phyloP scores from a whole-genome alignment of 35 echinoderm and acorn worm genomes.

The Ptychodera flava region DNA sequence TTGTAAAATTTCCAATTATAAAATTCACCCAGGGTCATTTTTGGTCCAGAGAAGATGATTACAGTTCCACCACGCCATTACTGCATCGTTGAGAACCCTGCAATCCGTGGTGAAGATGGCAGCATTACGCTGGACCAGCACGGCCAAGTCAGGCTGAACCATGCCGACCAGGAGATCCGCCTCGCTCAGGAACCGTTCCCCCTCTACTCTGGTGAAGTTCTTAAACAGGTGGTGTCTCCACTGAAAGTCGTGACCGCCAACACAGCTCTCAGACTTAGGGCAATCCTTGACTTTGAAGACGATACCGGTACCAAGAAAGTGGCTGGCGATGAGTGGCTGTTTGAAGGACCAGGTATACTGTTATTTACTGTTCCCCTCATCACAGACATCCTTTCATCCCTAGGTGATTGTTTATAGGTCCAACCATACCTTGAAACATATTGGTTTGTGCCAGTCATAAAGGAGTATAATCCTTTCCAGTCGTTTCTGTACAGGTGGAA shows the following conservation, averaged over 20 bases:
- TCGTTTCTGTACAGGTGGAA: too few species aligned
- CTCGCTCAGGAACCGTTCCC: slow-evolving; percentile 92
- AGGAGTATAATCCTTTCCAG: too few species aligned
- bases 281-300: slow-evolving; percentile 90
- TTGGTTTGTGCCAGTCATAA: too few species aligned
- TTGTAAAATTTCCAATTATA: too few species aligned
- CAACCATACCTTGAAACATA: too few species aligned
- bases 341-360: slow-evolving; percentile 85
- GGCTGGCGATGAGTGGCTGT: slow-evolving; percentile 97
- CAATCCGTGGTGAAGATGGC: slow-evolving; percentile 50
- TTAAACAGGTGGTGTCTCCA: slow-evolving; percentile 92
- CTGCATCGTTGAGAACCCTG: slow-evolving; percentile 94
- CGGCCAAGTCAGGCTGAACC: slow-evolving; percentile 84
- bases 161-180: slow-evolving; percentile 92
- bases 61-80: slow-evolving; percentile 88
- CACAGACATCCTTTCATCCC: too few species aligned
- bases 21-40: slow-evolving; percentile 62
- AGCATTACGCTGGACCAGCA: slow-evolving; percentile 50
- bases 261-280: slow-evolving; percentile 75
- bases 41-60: slow-evolving; percentile 95
- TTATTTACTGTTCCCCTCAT: too few species aligned
- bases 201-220: slow-evolving; percentile 85
- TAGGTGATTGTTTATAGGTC: too few species aligned
- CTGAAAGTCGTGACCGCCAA: slow-evolving; percentile 94
- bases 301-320: slow-evolving; percentile 47